Base-by-base conservation (phyloP, 1,140 invertebrate genomes). In the Chymomyza costata region DNA sequence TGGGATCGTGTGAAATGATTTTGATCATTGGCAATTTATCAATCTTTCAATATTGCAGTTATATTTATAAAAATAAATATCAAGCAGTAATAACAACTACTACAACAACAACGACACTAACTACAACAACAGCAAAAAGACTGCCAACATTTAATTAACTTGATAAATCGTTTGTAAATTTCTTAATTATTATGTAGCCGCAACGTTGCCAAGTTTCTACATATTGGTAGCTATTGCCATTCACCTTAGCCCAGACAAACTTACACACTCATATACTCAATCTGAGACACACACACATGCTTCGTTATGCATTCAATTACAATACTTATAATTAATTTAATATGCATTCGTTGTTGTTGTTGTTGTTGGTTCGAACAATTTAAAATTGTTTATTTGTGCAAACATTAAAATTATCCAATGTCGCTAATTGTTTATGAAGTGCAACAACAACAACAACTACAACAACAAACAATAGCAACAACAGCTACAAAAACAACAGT, bases 131-230 rank as follows among this genome's bases (percentile, higher is more conserved):
- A n/a, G n/a, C n/a, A n/a, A n/a, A n/a, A n/a, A n/a, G n/a, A n/a
- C n/a, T 52, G 52, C 56, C 71, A 76, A 51, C 71, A 58, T 76
- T 76, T 76, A 76, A 76, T 76, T 80, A 76, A 78, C 62, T 57
- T 78, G 73, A 78, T 78, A 78, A 78, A 78, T 78, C 58, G 71
- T 71, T 78, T 78, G 71, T 80, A 71, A 78, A 78, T 80, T 78
- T 78, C 71, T 71, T 78, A 80, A 78, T 80, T 78, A 78, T 80
- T 80, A 80, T 73, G 71, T 67, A 54, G 62, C 50, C 63, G 63
- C 44, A 55, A 44, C 57, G 67, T 71, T 58, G 53, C 38, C 70
- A 44, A 16, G 11, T 45, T 38, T 25, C 21, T 25, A 5, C 8
- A 5, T 25, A 25, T 18, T 19, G 25, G 16, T 38, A n/a, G n/a